Percentiles rank a stretch among this genome's conserved stretches.
Evolutionary conservation across 2,797 vertebrate species (phyloP).

Genomic region (Adelosebastes latens): DNA sequence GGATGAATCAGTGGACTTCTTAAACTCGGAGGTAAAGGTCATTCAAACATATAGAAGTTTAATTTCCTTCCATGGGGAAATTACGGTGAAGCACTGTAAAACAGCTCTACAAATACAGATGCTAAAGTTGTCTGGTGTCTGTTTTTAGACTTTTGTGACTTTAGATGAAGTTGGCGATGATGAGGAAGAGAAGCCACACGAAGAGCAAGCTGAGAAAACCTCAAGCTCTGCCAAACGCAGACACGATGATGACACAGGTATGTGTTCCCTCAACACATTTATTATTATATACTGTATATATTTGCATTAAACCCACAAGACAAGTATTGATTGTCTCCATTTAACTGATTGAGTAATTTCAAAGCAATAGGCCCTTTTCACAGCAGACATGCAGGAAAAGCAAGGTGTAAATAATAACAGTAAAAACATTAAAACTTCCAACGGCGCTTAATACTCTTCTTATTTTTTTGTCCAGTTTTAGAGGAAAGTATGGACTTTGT

Average conservation of each 20-base stretch:
- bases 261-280: background rate
- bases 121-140: background rate
- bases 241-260: conserved; percentile 37
- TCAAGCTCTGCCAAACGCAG: conserved; percentile 30
- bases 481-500: conserved; percentile 82
- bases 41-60: background rate
- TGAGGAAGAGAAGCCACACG: conserved; percentile 34
- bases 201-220: conserved; percentile 16
- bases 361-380: background rate
- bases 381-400: no score
- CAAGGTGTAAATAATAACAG: no score
- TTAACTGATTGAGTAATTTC: background rate
- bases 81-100: background rate
- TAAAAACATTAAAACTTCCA: background rate
- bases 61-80: background rate
- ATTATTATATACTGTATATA: background rate
- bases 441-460: background rate
- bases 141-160: conserved; percentile 72
- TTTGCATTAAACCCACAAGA: background rate
- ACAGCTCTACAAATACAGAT: background rate
- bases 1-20: conserved; percentile 37
- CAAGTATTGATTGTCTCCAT: background rate
- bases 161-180: conserved; percentile 83
- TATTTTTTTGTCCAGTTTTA: background rate
- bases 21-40: conserved; percentile 71